A percentile compares a stretch with the other conserved stretches of the same genome.
phyloP scores from a whole-genome alignment of 2,113 vertebrate genomes.

The Choloepus hoffmanni region DNA sequence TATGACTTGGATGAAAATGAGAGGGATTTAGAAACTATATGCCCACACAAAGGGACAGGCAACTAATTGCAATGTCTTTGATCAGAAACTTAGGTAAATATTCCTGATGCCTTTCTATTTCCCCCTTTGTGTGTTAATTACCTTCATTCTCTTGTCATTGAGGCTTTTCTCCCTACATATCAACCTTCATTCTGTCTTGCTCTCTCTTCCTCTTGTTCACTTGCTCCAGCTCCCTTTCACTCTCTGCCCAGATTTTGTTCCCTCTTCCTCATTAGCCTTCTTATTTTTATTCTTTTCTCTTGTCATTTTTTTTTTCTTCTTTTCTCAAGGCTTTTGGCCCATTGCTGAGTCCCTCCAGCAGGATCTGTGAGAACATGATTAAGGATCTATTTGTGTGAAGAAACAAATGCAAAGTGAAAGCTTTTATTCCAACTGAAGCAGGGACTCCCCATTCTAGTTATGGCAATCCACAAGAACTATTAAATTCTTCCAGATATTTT shows the following conservation, averaged over 20 bases:
- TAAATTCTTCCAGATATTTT: neutral
- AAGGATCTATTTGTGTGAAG: neutral
- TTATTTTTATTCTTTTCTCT: neutral
- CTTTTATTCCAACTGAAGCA: neutral
- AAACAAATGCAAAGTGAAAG: constrained; percentile 1
- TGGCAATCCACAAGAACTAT: neutral
- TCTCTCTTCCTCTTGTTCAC: neutral
- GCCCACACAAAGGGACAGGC: neutral
- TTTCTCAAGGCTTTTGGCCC: neutral
- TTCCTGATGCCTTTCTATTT: neutral
- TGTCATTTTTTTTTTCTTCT: neutral
- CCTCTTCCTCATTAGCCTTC: neutral
- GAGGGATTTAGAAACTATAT: neutral
- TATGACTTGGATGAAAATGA: neutral
- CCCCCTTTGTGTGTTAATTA: neutral
- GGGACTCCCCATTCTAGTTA: neutral
- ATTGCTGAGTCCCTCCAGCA: neutral
- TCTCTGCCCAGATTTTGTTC: neutral
- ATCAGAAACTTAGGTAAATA: neutral
- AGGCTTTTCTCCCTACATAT: neutral
- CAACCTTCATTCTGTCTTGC: neutral
- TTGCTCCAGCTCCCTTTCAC: neutral
- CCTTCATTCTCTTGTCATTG: neutral
- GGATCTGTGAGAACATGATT: neutral
- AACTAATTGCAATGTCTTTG: neutral